These are phyloP conservation scores for Coptodon rendalli DNA, from an alignment of 2,113 vertebrate genomes.

Conservation along the genomic window DNA sequence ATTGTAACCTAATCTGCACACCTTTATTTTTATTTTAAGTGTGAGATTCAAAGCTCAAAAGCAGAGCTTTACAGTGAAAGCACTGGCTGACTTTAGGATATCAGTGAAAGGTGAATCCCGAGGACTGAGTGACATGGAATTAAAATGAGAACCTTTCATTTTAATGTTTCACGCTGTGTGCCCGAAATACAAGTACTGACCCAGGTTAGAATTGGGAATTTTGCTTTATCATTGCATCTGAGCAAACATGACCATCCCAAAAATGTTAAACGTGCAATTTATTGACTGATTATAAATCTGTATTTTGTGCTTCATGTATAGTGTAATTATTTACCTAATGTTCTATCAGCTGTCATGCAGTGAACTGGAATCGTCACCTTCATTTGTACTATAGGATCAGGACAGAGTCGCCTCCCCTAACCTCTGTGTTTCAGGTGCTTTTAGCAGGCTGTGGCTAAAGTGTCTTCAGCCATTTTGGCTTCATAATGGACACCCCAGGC, in stretches of 20 bases:
- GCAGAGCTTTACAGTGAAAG: background rate
- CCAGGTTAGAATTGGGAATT: background rate
- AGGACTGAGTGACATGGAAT: background rate
- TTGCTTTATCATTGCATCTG: background rate
- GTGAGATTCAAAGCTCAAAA: background rate
- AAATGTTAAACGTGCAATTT: background rate
- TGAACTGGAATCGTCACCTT: background rate
- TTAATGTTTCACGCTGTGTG: background rate
- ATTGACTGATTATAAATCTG: background rate
- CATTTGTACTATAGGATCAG: background rate
- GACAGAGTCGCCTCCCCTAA: background rate
- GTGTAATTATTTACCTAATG: background rate
- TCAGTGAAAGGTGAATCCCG: background rate
- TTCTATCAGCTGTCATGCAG: background rate
- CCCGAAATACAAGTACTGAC: background rate
- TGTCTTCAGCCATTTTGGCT: conserved; percentile 37
- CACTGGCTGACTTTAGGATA: background rate
- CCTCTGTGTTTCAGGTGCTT: background rate
- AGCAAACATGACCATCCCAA: background rate
- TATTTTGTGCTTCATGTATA: background rate
- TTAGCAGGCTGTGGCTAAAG: conserved; percentile 13
- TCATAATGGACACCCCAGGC: conserved; percentile 42
- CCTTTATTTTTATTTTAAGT: background rate
- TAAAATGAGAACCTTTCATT: background rate
- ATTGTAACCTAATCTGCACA: background rate